These are phyloP conservation scores for Torymus auratus DNA, from an alignment of 2,888 invertebrate species.

Conservation along the genomic window DNA sequence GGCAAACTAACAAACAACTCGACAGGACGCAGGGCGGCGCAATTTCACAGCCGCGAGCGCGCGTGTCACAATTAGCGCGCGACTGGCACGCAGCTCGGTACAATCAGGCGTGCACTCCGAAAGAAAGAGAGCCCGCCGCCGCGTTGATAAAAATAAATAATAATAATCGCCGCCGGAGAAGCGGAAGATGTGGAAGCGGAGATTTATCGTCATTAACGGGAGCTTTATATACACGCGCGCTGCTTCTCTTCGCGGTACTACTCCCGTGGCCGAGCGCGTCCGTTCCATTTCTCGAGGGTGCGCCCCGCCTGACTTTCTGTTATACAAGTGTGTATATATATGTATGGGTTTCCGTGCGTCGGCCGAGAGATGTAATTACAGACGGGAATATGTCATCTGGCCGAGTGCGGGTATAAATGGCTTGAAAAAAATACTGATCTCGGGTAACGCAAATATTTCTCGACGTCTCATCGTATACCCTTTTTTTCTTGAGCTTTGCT, in stretches of 20 bases:
- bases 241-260: too few relatives aligned
- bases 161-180: slow-evolving; percentile 32
- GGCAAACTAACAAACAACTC: too few relatives aligned
- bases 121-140: too few relatives aligned
- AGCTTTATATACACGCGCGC: background rate
- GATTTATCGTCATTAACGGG: slow-evolving; percentile 53
- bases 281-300: slow-evolving; percentile 66
- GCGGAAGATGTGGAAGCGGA: slow-evolving; percentile 1
- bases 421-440: slow-evolving; percentile 1
- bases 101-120: too few relatives aligned
- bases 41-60: too few relatives aligned
- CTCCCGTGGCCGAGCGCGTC: slow-evolving; percentile 49
- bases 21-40: too few relatives aligned
- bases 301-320: background rate
- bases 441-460: too few relatives aligned
- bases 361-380: slow-evolving; percentile 36
- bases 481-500: too few relatives aligned
- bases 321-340: slow-evolving; percentile 15
- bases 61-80: too few relatives aligned
- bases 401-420: slow-evolving; percentile 15
- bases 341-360: background rate
- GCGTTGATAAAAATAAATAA: slow-evolving; percentile 21
- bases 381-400: slow-evolving; percentile 46
- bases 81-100: too few relatives aligned
- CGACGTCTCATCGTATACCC: too few relatives aligned